A percentile compares a stretch with the other conserved stretches of the same genome.
Conservation (phyloP, 2,113 vertebrate species). For the Phrynocephalus versicolor region DNA sequence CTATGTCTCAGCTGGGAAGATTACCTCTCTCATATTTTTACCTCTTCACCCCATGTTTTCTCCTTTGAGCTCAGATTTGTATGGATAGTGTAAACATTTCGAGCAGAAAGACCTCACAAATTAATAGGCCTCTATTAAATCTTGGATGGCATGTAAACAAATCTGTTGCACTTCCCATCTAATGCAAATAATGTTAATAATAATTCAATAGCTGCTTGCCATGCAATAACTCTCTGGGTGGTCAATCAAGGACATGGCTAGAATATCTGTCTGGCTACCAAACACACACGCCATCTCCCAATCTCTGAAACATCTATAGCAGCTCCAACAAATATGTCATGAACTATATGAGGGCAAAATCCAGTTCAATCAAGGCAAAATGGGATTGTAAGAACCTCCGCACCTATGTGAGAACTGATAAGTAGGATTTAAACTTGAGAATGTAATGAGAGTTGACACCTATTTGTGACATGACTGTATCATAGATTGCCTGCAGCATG, state of each 20-base stretch:
- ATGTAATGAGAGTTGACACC: slow-evolving; percentile 85
- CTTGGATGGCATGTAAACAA: neutral
- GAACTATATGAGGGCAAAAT: slow-evolving; percentile 47
- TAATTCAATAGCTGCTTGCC: neutral
- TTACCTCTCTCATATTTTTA: neutral
- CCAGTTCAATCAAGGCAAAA: slow-evolving; percentile 57
- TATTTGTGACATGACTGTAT: slow-evolving; percentile 83
- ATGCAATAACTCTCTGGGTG: neutral
- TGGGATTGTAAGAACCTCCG: slow-evolving; percentile 64
- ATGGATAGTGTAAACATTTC: neutral
- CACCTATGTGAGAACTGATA: slow-evolving; percentile 78
- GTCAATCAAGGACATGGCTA: neutral
- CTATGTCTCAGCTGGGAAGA: neutral
- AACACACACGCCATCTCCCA: neutral
- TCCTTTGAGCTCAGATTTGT: neutral
- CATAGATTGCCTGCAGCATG: slow-evolving; percentile 77
- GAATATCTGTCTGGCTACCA: slow-evolving; percentile 9
- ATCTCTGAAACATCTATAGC: slow-evolving; percentile 11
- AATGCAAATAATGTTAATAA: neutral
- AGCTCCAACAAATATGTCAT: slow-evolving; percentile 21
- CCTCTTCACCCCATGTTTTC: neutral
- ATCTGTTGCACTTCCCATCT: neutral
- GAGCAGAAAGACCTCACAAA: neutral
- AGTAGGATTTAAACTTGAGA: slow-evolving; percentile 70
- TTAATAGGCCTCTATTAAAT: neutral